Conservation (phyloP, 2,113 vertebrate species). For the Xenotilapia flavipinnis region DNA sequence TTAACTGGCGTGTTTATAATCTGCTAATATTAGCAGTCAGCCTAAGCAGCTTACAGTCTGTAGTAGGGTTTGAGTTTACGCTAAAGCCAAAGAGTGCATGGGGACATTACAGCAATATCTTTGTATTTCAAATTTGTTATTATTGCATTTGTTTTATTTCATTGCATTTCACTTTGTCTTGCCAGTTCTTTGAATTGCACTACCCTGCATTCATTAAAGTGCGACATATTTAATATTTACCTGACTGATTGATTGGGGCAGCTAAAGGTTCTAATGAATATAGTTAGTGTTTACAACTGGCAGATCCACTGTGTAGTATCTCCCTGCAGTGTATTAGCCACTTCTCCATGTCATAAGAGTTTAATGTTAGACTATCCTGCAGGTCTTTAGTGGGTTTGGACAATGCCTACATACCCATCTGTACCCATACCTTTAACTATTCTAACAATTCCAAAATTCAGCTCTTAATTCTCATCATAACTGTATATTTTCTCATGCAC, state of each 20-base stretch:
- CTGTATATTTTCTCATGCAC: fast-evolving
- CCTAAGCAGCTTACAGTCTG: not conserved
- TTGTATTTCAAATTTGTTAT: not conserved
- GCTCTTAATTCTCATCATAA: not conserved
- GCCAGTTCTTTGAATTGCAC: not conserved
- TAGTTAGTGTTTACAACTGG: not conserved
- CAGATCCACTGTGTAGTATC: not conserved
- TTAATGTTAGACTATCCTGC: not conserved
- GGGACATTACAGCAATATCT: not conserved
- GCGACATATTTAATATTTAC: not conserved
- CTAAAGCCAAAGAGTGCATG: not conserved
- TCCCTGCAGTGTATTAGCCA: not conserved
- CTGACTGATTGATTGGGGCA: not conserved
- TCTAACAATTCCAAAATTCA: not conserved
- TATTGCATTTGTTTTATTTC: not conserved
- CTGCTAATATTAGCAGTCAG: not conserved
- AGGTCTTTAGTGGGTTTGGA: not conserved
- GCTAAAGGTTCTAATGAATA: not conserved
- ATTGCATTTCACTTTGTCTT: not conserved
- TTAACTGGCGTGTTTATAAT: not conserved
- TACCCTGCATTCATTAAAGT: not conserved
- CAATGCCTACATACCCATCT: not conserved
- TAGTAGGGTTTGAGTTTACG: not conserved
- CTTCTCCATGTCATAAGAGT: not conserved
- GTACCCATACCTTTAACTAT: not conserved